A percentile compares a stretch with the other conserved stretches of the same genome.
These are phyloP conservation scores for Omphaloscelis lunosa DNA, from an alignment of 2,888 invertebrate species.

Conservation along the genomic window DNA sequence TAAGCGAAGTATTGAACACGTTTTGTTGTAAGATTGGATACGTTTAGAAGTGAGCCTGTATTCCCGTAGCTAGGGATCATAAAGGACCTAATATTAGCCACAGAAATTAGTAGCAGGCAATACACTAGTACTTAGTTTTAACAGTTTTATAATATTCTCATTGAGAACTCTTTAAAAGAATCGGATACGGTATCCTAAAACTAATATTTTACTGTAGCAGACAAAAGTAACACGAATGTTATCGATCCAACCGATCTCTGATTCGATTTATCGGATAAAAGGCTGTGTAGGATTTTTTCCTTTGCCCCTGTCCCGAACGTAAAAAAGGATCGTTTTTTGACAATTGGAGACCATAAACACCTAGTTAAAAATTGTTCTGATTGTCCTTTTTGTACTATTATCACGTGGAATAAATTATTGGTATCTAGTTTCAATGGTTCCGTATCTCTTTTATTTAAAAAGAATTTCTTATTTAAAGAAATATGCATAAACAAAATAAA, in stretches of 20 bases:
- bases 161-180: not conserved
- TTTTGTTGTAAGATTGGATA: not conserved
- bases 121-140: not conserved
- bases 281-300: slow-evolving; percentile 54
- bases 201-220: slow-evolving; percentile 40
- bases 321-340: slow-evolving; percentile 54
- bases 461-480: not conserved
- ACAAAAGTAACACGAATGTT: slow-evolving; percentile 55
- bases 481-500: not conserved
- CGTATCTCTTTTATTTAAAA: not conserved
- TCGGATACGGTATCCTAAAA: slow-evolving; percentile 29
- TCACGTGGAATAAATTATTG: slow-evolving; percentile 16
- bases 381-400: slow-evolving; percentile 53
- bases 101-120: not conserved
- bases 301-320: slow-evolving; percentile 56
- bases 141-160: not conserved
- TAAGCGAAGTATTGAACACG: not conserved
- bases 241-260: slow-evolving; percentile 63
- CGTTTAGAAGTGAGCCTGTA: not conserved
- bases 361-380: slow-evolving; percentile 70
- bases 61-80: not conserved
- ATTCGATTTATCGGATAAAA: slow-evolving; percentile 59
- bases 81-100: not conserved
- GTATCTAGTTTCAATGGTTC: slow-evolving; percentile 11
- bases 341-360: slow-evolving; percentile 72